Percentiles rank a stretch among this genome's conserved stretches.
phyloP scores from a whole-genome alignment of 2,888 invertebrate species.

The Acholoe squamosa region DNA sequence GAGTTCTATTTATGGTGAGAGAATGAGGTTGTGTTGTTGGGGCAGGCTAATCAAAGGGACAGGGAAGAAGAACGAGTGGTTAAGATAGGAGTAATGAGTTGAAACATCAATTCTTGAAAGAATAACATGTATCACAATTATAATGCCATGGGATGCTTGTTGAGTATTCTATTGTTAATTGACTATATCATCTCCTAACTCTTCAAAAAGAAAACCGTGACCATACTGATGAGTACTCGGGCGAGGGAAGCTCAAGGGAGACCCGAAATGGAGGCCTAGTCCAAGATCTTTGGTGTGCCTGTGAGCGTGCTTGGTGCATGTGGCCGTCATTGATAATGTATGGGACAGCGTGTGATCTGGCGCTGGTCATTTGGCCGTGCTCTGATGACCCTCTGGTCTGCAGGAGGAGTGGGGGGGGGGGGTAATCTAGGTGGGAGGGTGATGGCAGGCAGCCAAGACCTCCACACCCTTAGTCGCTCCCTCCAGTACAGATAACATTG shows the following conservation, averaged over 20 bases:
- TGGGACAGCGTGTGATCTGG: background rate
- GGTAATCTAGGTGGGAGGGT: background rate
- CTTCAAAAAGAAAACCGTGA: too few relatives aligned
- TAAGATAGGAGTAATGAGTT: background rate
- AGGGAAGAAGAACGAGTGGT: too few relatives aligned
- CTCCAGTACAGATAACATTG: background rate
- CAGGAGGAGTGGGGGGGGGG: background rate
- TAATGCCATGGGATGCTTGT: too few relatives aligned
- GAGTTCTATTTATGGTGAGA: background rate
- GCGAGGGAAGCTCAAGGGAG: too few relatives aligned
- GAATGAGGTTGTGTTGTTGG: too few relatives aligned
- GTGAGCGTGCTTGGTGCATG: background rate
- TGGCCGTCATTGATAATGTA: constrained; percentile 40
- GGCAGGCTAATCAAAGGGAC: background rate
- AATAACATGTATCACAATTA: too few relatives aligned
- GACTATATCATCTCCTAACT: too few relatives aligned
- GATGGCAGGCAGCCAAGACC: constrained; percentile 4
- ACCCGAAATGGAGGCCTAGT: too few relatives aligned
- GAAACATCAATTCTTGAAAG: background rate
- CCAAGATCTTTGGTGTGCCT: background rate
- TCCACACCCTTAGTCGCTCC: background rate
- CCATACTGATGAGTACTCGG: too few relatives aligned
- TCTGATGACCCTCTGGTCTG: constrained; percentile 8
- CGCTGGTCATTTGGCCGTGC: constrained; percentile 38
- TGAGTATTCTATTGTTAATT: too few relatives aligned